These are phyloP conservation scores for Aphidius colemani DNA, from an alignment of 2,888 invertebrate species.

Conservation along the genomic window DNA sequence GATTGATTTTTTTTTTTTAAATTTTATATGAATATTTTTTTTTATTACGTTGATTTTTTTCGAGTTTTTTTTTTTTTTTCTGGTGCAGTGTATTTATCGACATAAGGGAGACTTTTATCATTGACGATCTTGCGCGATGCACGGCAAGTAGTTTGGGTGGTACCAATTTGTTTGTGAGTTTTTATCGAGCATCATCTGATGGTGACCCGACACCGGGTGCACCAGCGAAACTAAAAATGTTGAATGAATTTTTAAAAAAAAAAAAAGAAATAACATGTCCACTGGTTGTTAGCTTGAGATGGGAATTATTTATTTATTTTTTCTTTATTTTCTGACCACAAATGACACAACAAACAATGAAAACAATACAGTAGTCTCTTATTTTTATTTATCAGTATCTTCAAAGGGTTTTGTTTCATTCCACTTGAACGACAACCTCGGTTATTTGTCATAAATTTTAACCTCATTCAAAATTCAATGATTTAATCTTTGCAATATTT, in stretches of 20 bases:
- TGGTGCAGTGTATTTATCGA: conserved; percentile 49
- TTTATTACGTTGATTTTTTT: conserved; percentile 26
- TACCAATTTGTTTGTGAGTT: conserved; percentile 58
- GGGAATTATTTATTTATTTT: too few relatives aligned
- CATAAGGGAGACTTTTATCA: conserved; percentile 38
- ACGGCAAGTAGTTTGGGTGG: conserved; percentile 56
- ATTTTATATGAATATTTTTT: neutral
- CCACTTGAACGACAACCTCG: conserved; percentile 49
- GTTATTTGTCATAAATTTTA: conserved; percentile 58
- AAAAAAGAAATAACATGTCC: conserved; percentile 10
- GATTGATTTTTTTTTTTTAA: conserved; percentile 6
- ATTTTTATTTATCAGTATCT: too few relatives aligned
- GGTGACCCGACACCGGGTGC: conserved; percentile 56
- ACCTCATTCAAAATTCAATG: conserved; percentile 33
- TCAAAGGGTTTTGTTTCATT: conserved; percentile 51
- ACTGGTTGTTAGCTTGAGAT: neutral
- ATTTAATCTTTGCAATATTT: conserved; percentile 58
- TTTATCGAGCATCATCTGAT: conserved; percentile 59
- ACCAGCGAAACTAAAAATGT: conserved; percentile 6
- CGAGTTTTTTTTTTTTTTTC: conserved; percentile 25
- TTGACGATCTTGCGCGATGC: conserved; percentile 46
- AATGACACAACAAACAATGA: conserved; percentile 58
- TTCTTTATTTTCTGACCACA: conserved; percentile 22
- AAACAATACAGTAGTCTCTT: conserved; percentile 52
- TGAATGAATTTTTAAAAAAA: neutral